Evolutionary conservation across 2,113 vertebrate genomes (phyloP), one percentile per base, ranked within the genome.

Genomic region (Hylia prasina): DNA sequence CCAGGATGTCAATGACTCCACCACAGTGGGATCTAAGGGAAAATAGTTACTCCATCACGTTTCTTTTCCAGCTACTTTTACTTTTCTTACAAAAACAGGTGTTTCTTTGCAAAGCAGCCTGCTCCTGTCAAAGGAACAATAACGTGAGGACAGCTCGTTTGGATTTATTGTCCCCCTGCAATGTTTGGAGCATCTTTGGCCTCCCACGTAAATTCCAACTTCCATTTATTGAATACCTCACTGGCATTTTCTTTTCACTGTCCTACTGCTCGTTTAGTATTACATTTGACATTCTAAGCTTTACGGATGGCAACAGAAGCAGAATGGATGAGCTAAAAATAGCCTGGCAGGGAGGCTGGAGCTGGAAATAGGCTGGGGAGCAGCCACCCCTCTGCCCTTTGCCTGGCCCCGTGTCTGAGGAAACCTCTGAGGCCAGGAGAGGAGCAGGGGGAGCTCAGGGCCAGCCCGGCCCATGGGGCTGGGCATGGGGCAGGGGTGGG

Each of bases 221-320:
- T 93, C 93, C 94, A 80, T 97, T 97, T 97, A 97, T 97, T 96
- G 97, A 98, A 97, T 90, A 96, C 86, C 91, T 97, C 71, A 3
- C 95, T 97, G 97, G 98, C 97, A 97, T 98, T 98, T 98, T 97
- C 97, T 93, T 94, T 96, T 87, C 77, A 63, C 97, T 97, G 95
- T 95, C 97, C 93, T 87, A 47, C 92, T 24, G 91, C 97, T 98
- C 95, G 84, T 97, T 98, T 97, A 97, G 97, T 96, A 96, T 96
- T 92, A 95, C 96, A 94, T 93, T 96, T 98, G 98, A 98, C 98
- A 97, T 97, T 98, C 97, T 94, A n/a, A 94, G 97, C 97, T 97
- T 98, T 97, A 98, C 64, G 96, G 98, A 98, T 98, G 97, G 98
- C 94, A 98, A 97, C 97, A 97, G 97, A 95, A 97, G 97, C 96